A percentile compares a stretch with the other conserved stretches of the same genome.
phyloP scores from a whole-genome alignment of 2,888 invertebrate species.

The Spodoptera littoralis region DNA sequence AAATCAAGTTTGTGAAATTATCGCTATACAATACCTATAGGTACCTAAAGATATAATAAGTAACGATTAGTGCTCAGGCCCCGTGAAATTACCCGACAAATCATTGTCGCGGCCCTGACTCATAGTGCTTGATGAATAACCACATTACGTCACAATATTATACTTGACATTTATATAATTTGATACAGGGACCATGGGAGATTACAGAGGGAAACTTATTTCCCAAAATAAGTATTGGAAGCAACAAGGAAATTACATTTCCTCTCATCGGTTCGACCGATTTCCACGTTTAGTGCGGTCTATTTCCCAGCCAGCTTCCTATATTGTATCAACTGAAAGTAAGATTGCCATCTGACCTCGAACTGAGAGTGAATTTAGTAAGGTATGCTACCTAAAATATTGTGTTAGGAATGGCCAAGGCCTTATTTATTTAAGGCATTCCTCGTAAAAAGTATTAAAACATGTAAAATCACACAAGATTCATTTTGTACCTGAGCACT shows the following conservation, averaged over 20 bases:
- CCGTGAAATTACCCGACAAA: conserved; percentile 66
- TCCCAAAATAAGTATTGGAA: not conserved
- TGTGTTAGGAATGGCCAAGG: too few species aligned
- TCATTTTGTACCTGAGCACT: too few species aligned
- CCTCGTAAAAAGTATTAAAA: too few species aligned
- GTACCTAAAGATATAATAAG: conserved; percentile 16
- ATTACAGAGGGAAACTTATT: conserved; percentile 9
- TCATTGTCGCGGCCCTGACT: conserved; percentile 43
- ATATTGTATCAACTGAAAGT: not conserved
- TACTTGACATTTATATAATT: not conserved
- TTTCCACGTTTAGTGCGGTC: not conserved
- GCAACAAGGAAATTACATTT: conserved; percentile 8
- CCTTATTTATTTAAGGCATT: too few species aligned
- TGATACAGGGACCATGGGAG: not conserved
- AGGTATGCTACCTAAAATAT: too few species aligned
- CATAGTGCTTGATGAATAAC: conserved; percentile 24
- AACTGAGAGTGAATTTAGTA: too few species aligned
- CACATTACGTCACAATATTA: conserved; percentile 10
- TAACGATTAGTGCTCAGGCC: conserved; percentile 50
- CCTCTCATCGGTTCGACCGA: not conserved
- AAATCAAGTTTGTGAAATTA: conserved; percentile 27
- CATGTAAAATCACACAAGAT: too few species aligned
- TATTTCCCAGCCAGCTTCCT: not conserved
- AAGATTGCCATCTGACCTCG: too few species aligned
- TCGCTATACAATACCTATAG: conserved; percentile 10